Conservation (phyloP, 2,113 vertebrate species). For the Hyperopisus bebe region DNA sequence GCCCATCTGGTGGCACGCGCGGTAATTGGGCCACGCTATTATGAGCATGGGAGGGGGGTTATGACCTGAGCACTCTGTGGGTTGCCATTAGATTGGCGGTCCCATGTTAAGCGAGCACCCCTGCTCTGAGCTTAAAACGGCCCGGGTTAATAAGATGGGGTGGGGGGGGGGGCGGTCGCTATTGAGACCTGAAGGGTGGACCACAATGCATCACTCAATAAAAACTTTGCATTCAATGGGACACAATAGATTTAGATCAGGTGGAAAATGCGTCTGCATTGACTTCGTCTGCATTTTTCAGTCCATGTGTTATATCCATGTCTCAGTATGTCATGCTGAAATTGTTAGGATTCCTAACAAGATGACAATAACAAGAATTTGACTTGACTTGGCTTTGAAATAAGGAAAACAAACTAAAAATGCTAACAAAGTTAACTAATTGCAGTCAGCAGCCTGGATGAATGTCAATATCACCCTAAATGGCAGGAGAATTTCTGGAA, state of each 20-base stretch:
- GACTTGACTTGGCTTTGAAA: not conserved
- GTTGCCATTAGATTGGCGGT: not conserved
- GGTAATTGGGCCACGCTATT: conserved; percentile 3
- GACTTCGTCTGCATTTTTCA: not conserved
- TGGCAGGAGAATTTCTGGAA: not conserved
- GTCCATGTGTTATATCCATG: not conserved
- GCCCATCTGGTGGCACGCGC: conserved; percentile 4
- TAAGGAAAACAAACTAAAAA: not conserved
- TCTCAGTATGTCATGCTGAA: not conserved
- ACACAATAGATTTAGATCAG: not conserved
- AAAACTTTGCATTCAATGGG: not conserved
- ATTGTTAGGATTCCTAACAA: not conserved
- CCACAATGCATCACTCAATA: not conserved
- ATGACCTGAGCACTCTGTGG: not conserved
- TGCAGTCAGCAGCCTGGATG: not conserved
- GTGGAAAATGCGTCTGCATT: not conserved
- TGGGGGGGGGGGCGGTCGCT: not conserved
- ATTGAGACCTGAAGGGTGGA: not conserved
- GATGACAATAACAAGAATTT: not conserved
- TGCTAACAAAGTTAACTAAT: not conserved
- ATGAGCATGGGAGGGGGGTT: conserved; percentile 5
- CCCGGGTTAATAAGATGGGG: not conserved
- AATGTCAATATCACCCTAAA: not conserved
- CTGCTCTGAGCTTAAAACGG: not conserved
- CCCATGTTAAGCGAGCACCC: not conserved